Percentiles rank a stretch among this genome's conserved stretches.
Evolutionary conservation across 2,113 vertebrate species (phyloP).

Genomic region (Lepisosteus osseus): DNA sequence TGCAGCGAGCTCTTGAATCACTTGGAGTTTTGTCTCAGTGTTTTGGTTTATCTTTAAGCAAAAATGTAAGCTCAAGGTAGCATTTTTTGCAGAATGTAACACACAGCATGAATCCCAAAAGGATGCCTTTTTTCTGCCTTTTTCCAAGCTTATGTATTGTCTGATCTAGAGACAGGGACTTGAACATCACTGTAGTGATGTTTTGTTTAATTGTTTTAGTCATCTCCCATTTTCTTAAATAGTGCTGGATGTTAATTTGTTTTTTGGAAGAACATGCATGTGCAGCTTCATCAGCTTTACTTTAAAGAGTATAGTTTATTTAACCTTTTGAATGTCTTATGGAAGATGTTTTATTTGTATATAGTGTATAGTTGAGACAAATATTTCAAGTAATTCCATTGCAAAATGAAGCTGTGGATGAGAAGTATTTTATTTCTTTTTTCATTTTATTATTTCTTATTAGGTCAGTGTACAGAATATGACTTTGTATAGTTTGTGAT

Average conservation of each 20-base stretch:
- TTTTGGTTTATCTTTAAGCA: no score
- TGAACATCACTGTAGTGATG: background rate
- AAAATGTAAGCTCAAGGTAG: no score
- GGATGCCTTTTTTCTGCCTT: constrained; percentile 1
- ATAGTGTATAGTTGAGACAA: constrained; percentile 49
- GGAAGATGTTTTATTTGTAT: constrained; percentile 39
- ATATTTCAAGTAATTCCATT: constrained; percentile 17
- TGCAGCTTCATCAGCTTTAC: background rate
- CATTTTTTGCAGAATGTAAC: no score
- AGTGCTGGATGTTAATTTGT: background rate
- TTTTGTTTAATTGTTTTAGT: background rate
- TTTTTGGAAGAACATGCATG: background rate
- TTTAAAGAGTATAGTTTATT: background rate
- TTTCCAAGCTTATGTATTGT: background rate
- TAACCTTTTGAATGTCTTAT: background rate
- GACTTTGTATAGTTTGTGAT: constrained; percentile 37
- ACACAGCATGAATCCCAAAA: background rate
- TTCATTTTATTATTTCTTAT: constrained; percentile 33
- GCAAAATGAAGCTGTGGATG: constrained; percentile 19
- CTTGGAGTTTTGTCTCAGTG: no score
- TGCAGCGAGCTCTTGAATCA: no score
- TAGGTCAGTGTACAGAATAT: constrained; percentile 49
- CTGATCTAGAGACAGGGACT: background rate
- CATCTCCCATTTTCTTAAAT: background rate
- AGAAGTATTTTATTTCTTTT: constrained; percentile 34